Conservation (phyloP, 2,888 invertebrate species). For the Selenia dentaria region DNA sequence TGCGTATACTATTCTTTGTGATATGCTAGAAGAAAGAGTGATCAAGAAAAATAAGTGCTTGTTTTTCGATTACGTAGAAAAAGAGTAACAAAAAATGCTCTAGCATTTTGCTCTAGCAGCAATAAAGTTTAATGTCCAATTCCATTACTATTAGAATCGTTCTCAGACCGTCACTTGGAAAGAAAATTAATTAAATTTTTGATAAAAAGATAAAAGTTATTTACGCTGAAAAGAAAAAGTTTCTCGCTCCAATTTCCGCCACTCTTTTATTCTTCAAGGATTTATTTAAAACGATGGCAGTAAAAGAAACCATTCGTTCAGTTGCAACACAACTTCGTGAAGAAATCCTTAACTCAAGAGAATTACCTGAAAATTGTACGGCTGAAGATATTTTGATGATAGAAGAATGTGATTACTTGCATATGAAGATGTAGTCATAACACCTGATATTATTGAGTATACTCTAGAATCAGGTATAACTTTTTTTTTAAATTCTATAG, state of each 20-base stretch:
- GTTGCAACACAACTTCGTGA: no score
- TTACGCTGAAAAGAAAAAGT: conserved; percentile 36
- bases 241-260: conserved; percentile 40
- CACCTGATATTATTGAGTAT: no score
- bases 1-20: conserved; percentile 31
- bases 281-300: no score
- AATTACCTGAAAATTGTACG: no score
- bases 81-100: conserved; percentile 37
- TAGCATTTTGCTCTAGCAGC: conserved; percentile 32
- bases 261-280: conserved; percentile 31
- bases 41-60: conserved; percentile 38
- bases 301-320: no score
- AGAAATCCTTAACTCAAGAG: no score
- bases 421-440: no score
- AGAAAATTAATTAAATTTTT: conserved; percentile 38
- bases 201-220: conserved; percentile 32
- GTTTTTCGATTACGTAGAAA: conserved; percentile 38
- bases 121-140: conserved; percentile 33
- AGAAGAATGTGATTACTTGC: no score
- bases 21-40: conserved; percentile 35
- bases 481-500: no score
- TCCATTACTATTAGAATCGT: conserved; percentile 33
- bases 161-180: no score
- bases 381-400: no score
- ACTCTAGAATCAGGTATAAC: no score